Evolutionary conservation across 2,888 invertebrate species (phyloP), one percentile per base, ranked within the genome.

Genomic region (Nemotelus nigrinus): DNA sequence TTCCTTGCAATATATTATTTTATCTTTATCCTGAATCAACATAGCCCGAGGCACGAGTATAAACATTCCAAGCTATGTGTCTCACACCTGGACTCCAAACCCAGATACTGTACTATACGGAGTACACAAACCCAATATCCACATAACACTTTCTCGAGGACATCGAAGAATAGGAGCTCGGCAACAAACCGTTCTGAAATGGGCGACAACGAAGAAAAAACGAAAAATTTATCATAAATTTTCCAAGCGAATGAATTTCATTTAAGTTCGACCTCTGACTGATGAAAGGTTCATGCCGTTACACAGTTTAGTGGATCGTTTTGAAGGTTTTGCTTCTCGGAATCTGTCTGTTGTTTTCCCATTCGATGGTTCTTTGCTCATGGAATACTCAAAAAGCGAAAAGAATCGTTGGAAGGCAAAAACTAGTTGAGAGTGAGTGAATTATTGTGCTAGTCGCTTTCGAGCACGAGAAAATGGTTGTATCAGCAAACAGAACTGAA

Each of bases 201-300:
- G 25, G 25, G 25, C 25, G 25, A 25, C 25, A 25, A 25, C 10
- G 68, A 68, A 50, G 50, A 6, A 3, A 68, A 43, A 43, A 43
- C 6, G 43, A 63, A 45, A 65, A 65, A 70, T 58, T 79, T 76
- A 79, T 79, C 78, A 78, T 78, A 79, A 78, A 79, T 79, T 79
- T 79, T 79, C 78, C 78, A 72, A 72, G 72, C 77, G 78, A 78
- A 71, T 78, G 68, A 78, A 78, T 78, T 76, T 78, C 48, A 57
- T 74, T 79, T 75, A 41, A 47, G 74, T 47, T 63, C 43, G 5
- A 48, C 74, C 47, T 43, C 60, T 71, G 44, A 53, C 47, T 44
- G 8, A n/a, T 3, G 45, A 45, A 67, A 3, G 63, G 64, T 65
- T 44, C 55, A 50, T 25, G 47, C 55, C 65, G n/a, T 63, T 75